Base-by-base conservation (phyloP, 2,888 invertebrate species). In the Timema podura region DNA sequence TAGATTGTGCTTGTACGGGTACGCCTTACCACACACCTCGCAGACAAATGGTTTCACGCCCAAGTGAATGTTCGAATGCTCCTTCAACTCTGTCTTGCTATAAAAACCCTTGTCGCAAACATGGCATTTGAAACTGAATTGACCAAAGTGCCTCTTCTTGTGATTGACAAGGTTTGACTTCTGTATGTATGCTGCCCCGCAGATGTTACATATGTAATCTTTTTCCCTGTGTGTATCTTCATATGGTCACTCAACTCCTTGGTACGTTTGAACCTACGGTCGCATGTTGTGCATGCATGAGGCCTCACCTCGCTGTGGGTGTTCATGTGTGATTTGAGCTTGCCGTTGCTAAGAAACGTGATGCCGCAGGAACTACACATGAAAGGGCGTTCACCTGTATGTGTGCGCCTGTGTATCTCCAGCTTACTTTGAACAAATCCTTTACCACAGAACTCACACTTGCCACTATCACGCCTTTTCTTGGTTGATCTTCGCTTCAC, bases 31-130 rank as follows among this genome's bases (percentile, higher is more conserved):
- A 73, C 81, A 81, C 5, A 77, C 69, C 5, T 78, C 75, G 69
- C 81, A 81, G 2, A 71, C 70, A 61, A 78, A 76, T 6, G 75
- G 72, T n/a, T 75, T 76, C 57, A 73, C 67, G 7, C 75, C 75
- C 0, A 74, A 74, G 72, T 81, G 81, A 0, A 77, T 71, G 69
- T 76, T 77, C 59, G 71, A 70, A 74, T 81, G 80, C 51, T 79
- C 78, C 13, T 77, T 57, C 69, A 77, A 77, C 30, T 80, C 84
- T 68, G 85, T 85, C 71, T 83, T 83, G 0, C 84, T 84, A 68
- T 82, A 82, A 75, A 85, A 85, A 44, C 83, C 83, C 79, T 83
- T 84, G 0, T 80, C 80, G 74, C 85, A 85, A 13, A 83, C 81
- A 0, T 75, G 65, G 73, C 85, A 85, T n/a, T 83, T 82, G 71